These are phyloP conservation scores for Drosophila fuyamai DNA, from an alignment of 1,140 invertebrate species.

Conservation along the genomic window DNA sequence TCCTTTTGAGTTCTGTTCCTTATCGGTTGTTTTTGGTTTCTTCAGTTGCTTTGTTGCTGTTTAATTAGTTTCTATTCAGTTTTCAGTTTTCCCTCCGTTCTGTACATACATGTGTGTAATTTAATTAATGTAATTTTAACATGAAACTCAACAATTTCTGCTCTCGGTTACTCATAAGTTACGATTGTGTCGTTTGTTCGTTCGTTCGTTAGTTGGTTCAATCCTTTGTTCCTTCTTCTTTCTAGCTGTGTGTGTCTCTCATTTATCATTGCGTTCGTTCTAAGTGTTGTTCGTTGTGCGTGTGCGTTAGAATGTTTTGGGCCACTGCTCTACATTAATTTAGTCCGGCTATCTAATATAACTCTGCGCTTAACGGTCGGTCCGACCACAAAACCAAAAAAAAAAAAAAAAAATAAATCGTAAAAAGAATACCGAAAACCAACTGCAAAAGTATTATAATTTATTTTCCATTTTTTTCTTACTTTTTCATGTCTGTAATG, in stretches of 20 bases:
- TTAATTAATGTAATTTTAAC: conserved; percentile 83
- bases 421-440: conserved; percentile 53
- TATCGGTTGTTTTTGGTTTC: conserved; percentile 27
- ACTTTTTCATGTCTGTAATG: conserved; percentile 60
- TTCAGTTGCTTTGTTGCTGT: conserved; percentile 34
- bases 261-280: conserved; percentile 68
- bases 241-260: conserved; percentile 66
- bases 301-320: conserved; percentile 41
- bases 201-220: conserved; percentile 45
- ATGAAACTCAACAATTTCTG: conserved; percentile 84
- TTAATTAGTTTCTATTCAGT: conserved; percentile 38
- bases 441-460: conserved; percentile 75
- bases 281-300: conserved; percentile 48
- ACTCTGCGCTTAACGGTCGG: conserved; percentile 48
- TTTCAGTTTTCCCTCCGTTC: conserved; percentile 20
- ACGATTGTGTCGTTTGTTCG: conserved; percentile 56
- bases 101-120: conserved; percentile 70
- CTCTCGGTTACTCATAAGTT: conserved; percentile 74
- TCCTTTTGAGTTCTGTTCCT: conserved; percentile 45
- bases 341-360: conserved; percentile 59
- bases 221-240: conserved; percentile 48
- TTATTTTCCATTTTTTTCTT: conserved; percentile 60
- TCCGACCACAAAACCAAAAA: conserved; percentile 36
- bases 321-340: conserved; percentile 37
- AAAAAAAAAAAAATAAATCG: conserved; percentile 27